Conservation (phyloP, 1,140 invertebrate genomes). For the Drosophila ohnishii region DNA sequence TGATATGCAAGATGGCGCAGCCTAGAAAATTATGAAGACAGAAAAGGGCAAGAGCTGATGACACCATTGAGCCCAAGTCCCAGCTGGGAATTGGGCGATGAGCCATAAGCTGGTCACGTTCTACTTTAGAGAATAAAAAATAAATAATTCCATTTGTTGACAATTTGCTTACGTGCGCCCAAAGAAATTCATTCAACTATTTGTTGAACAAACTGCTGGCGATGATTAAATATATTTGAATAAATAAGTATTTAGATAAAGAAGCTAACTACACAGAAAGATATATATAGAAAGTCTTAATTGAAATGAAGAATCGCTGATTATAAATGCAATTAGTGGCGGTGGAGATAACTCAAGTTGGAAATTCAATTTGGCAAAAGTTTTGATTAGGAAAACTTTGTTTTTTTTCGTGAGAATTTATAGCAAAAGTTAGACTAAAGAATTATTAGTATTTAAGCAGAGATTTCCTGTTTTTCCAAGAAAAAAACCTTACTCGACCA, state of each 20-base stretch:
- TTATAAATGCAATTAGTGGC: constrained; percentile 12
- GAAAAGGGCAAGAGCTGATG: constrained; percentile 17
- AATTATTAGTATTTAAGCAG: neutral
- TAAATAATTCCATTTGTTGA: constrained; percentile 69
- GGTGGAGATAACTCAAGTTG: neutral
- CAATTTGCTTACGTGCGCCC: constrained; percentile 70
- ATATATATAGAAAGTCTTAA: constrained; percentile 18
- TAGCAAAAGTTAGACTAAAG: neutral
- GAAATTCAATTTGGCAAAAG: constrained; percentile 13
- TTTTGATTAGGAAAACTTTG: constrained; percentile 1
- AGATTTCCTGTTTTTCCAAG: no score
- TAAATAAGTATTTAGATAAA: neutral
- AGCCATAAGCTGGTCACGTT: constrained; percentile 55
- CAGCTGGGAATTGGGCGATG: constrained; percentile 14
- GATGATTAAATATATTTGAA: constrained; percentile 8
- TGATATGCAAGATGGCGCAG: constrained; percentile 53
- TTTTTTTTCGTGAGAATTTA: neutral
- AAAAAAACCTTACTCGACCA: neutral
- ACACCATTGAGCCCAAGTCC: constrained; percentile 26
- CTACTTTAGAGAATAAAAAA: constrained; percentile 42
- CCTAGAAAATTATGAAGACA: constrained; percentile 58
- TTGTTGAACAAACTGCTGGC: constrained; percentile 23
- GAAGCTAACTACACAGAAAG: constrained; percentile 3
- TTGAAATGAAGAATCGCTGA: constrained; percentile 1
- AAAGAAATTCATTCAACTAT: constrained; percentile 16